Percentiles rank a stretch among this genome's conserved stretches.
These are phyloP conservation scores for Pocillopora damicornis DNA, from an alignment of 64 coral and sea anemone genomes.

Conservation along the genomic window DNA sequence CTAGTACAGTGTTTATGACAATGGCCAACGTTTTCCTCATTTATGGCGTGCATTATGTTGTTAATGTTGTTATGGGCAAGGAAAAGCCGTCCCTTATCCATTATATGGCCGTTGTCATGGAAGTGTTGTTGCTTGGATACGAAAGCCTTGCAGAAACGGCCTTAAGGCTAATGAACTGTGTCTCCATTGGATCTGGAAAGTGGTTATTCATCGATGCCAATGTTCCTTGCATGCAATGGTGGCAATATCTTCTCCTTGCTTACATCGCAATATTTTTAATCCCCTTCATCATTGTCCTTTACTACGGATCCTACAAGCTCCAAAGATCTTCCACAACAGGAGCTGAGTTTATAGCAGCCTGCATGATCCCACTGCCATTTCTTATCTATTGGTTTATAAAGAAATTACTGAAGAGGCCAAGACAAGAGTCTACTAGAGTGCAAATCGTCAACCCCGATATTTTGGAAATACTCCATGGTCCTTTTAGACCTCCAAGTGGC, in stretches of 20 bases:
- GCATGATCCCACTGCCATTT: slow-evolving; percentile 64
- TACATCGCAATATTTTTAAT: slow-evolving; percentile 57
- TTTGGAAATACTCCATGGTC: slow-evolving; percentile 55
- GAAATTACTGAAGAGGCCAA: background rate
- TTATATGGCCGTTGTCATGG: slow-evolving; percentile 55
- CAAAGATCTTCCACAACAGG: slow-evolving; percentile 8
- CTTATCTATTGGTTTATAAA: slow-evolving; percentile 43
- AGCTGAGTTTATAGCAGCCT: slow-evolving; percentile 57
- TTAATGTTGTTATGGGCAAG: background rate
- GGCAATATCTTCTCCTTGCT: slow-evolving; percentile 48
- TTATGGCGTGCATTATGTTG: background rate
- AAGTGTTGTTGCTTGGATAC: background rate
- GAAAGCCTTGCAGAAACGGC: too few relatives aligned
- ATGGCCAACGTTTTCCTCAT: slow-evolving; percentile 23
- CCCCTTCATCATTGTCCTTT: slow-evolving; percentile 47
- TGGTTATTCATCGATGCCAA: background rate
- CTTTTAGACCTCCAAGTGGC: slow-evolving; percentile 41
- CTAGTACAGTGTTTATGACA: slow-evolving; percentile 34
- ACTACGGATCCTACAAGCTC: slow-evolving; percentile 54
- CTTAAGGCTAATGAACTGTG: too few relatives aligned
- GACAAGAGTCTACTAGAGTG: background rate
- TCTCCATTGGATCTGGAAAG: too few relatives aligned
- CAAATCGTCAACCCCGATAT: slow-evolving; percentile 25
- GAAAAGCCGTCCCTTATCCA: slow-evolving; percentile 23
- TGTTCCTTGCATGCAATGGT: slow-evolving; percentile 57